These are phyloP conservation scores for Passer domesticus DNA, from an alignment of 2,113 vertebrate genomes.

Conservation along the genomic window DNA sequence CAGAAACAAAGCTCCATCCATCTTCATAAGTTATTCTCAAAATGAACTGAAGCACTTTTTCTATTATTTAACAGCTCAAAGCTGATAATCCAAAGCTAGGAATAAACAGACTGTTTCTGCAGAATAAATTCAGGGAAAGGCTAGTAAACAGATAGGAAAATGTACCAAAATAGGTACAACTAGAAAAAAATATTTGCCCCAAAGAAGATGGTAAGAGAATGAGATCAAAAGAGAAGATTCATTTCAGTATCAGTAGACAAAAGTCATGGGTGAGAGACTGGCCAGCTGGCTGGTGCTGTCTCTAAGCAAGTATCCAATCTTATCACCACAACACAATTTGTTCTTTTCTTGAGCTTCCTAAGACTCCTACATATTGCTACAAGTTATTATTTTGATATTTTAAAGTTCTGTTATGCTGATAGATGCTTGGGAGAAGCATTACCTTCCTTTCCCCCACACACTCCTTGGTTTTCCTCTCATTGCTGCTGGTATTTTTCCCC, in stretches of 20 bases:
- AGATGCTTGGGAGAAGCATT: background rate
- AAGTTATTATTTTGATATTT: background rate
- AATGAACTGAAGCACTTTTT: background rate
- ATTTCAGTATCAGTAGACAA: background rate
- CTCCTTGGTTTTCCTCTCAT: background rate
- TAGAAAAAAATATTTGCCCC: background rate
- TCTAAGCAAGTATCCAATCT: background rate
- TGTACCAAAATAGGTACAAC: background rate
- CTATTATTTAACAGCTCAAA: background rate
- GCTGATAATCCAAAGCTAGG: background rate
- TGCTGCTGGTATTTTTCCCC: background rate
- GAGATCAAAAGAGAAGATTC: background rate
- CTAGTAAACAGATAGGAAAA: slow-evolving; percentile 19
- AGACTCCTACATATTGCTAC: background rate
- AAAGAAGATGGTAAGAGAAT: background rate
- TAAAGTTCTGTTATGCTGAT: background rate
- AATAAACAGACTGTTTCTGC: slow-evolving; percentile 5
- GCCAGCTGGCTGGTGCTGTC: background rate
- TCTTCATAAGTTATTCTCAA: background rate
- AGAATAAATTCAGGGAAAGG: background rate
- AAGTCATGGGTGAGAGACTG: background rate
- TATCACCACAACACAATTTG: background rate
- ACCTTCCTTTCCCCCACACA: background rate
- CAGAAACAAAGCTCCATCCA: background rate
- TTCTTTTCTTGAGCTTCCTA: background rate